Evolutionary conservation across 2,113 vertebrate genomes (phyloP).

Genomic region (Turnix velox): DNA sequence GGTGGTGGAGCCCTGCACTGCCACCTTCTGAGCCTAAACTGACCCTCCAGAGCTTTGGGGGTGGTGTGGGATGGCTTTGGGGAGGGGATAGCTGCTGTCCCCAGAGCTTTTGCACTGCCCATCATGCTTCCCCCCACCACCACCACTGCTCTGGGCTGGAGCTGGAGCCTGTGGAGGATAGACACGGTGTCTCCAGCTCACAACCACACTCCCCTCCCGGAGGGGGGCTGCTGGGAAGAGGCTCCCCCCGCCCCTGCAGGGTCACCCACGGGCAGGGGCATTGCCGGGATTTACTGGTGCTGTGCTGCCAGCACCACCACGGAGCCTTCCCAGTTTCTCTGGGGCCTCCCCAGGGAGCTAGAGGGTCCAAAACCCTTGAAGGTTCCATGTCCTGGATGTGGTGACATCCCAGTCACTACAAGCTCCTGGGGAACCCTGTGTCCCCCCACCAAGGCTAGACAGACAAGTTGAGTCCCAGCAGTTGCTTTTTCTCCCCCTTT

Average conservation of each 20-base stretch:
- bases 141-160: neutral
- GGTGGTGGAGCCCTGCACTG: accelerated
- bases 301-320: neutral
- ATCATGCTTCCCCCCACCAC: accelerated
- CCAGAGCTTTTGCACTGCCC: neutral
- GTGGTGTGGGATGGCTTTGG: neutral
- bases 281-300: neutral
- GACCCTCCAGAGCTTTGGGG: neutral
- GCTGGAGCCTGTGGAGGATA: slow-evolving; percentile 17
- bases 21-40: neutral
- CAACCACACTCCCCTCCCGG: slow-evolving; percentile 1
- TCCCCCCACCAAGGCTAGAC: accelerated
- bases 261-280: neutral
- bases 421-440: neutral
- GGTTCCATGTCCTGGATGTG: accelerated
- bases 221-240: slow-evolving; percentile 43
- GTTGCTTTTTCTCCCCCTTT: neutral
- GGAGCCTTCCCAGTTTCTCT: neutral
- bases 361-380: accelerated
- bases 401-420: accelerated
- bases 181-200: slow-evolving; percentile 26
- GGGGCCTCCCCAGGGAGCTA: neutral
- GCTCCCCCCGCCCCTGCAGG: neutral
- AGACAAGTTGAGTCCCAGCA: neutral
- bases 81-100: neutral